phyloP scores from a whole-genome alignment of 2,797 vertebrate species.

The Poecilia gillii region DNA sequence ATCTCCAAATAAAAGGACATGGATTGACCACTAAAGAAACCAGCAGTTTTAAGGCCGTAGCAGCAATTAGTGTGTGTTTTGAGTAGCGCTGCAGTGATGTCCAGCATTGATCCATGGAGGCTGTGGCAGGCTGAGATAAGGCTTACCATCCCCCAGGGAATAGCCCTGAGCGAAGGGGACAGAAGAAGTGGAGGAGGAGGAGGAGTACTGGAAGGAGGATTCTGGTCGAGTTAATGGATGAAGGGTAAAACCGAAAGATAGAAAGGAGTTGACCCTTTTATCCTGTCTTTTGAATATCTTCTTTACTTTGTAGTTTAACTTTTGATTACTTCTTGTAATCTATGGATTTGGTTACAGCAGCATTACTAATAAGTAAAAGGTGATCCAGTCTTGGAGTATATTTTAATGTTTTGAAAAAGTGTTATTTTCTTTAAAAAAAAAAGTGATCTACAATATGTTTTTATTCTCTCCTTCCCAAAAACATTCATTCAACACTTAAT shows the following conservation, averaged over 20 bases:
- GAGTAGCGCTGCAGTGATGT: conserved; percentile 73
- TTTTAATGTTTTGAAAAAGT: neutral
- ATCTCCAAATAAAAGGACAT: conserved; percentile 64
- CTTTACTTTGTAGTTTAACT: conserved; percentile 14
- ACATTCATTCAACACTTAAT: neutral
- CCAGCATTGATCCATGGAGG: conserved; percentile 84
- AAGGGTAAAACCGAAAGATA: conserved; percentile 30
- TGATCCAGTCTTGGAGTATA: neutral
- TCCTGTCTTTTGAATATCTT: conserved; percentile 11
- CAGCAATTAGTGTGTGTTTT: conserved; percentile 68
- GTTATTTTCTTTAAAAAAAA: too few relatives aligned
- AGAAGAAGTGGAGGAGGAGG: conserved; percentile 40
- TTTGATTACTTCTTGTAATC: neutral
- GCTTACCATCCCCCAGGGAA: conserved; percentile 77
- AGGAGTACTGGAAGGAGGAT: conserved; percentile 46
- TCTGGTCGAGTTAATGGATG: conserved; percentile 60
- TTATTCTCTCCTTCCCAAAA: neutral
- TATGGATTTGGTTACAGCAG: neutral
- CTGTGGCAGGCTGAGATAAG: conserved; percentile 86
- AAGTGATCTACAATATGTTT: neutral
- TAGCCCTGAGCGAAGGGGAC: conserved; percentile 61
- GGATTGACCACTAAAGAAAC: conserved; percentile 65
- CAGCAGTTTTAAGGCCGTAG: conserved; percentile 66
- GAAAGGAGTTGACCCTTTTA: conserved; percentile 22
- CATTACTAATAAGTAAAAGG: neutral